Percentiles rank a stretch among this genome's conserved stretches.
phyloP scores from a whole-genome alignment of 2,888 invertebrate species.

The Pediacus dermestoides region DNA sequence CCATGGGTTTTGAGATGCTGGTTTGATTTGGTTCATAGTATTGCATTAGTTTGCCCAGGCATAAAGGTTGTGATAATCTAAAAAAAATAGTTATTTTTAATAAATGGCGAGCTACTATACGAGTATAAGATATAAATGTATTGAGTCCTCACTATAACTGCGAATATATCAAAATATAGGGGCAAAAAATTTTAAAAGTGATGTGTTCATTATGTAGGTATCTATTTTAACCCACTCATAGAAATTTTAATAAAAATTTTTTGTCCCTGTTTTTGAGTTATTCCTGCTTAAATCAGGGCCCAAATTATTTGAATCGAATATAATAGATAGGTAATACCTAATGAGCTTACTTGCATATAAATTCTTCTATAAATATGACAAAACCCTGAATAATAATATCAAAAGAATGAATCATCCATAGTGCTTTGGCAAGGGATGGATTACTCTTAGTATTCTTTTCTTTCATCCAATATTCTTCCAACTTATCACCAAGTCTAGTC shows the following conservation, averaged over 20 bases:
- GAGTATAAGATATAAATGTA: no score
- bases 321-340: no score
- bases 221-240: no score
- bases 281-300: no score
- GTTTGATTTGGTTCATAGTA: conserved; percentile 5
- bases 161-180: no score
- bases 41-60: conserved; percentile 1
- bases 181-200: no score
- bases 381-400: neutral
- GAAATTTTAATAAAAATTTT: no score
- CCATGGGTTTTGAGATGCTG: neutral
- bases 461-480: neutral
- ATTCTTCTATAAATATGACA: neutral
- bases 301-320: no score
- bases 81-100: conserved; percentile 4
- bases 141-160: no score
- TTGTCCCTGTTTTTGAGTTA: no score
- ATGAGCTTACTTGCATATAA: neutral
- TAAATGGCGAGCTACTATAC: no score
- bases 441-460: neutral
- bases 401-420: neutral
- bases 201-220: no score
- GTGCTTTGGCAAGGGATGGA: neutral
- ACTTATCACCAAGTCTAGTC: neutral
- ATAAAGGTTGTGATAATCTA: neutral